Percentiles rank a stretch among this genome's conserved stretches.
These are phyloP conservation scores for Tamandua tetradactyla DNA, from an alignment of 2,797 vertebrate genomes.

Conservation along the genomic window DNA sequence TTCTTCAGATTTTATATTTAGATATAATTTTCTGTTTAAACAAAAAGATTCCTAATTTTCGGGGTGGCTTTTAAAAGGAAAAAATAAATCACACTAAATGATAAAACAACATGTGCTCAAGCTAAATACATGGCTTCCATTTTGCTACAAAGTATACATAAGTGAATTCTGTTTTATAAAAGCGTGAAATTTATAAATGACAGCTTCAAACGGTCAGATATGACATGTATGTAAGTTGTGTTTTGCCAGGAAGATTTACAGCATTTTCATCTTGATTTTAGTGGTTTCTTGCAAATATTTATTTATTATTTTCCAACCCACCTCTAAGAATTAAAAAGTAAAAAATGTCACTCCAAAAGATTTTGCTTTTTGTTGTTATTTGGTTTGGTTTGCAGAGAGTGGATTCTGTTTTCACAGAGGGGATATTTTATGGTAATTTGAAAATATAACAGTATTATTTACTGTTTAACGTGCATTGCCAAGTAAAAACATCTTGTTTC, in stretches of 20 bases:
- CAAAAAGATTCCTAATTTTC: neutral
- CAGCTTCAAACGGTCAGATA: conserved; percentile 56
- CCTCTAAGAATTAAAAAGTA: neutral
- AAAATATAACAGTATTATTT: neutral
- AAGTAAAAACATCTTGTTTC: conserved; percentile 19
- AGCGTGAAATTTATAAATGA: conserved; percentile 45
- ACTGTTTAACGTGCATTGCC: neutral
- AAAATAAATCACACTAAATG: conserved; percentile 10
- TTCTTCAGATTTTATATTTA: conserved; percentile 39
- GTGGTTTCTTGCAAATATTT: conserved; percentile 44
- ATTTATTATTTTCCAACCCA: neutral
- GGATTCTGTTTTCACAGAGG: neutral
- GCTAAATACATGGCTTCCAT: neutral
- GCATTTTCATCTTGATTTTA: conserved; percentile 46
- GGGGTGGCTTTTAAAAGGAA: neutral
- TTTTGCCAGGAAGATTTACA: neutral
- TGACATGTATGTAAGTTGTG: neutral
- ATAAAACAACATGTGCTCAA: neutral
- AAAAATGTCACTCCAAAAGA: neutral
- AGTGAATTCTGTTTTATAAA: conserved; percentile 64
- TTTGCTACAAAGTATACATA: conserved; percentile 54
- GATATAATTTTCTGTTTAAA: neutral
- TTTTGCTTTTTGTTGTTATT: neutral
- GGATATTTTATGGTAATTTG: conserved; percentile 9
- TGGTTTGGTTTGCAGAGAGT: neutral